Evolutionary conservation across 2,888 invertebrate species (phyloP).

Genomic region (Apotomis betuletana): DNA sequence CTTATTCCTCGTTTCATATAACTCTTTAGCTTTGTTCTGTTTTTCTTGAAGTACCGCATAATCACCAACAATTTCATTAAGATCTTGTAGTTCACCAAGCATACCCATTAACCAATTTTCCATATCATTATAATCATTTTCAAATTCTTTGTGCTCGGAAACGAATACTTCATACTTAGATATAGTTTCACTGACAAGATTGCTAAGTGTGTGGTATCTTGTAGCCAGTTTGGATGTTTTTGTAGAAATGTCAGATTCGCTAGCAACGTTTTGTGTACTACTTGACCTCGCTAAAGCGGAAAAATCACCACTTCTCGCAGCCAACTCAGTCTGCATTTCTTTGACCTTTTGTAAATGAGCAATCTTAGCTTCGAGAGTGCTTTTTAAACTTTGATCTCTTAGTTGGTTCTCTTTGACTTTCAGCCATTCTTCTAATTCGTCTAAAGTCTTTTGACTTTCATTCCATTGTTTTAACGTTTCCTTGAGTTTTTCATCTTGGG

Average conservation of each 20-base stretch:
- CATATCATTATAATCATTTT: constrained; percentile 88
- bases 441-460: constrained; percentile 90
- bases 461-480: constrained; percentile 91
- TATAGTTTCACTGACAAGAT: constrained; percentile 91
- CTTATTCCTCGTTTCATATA: constrained; percentile 91
- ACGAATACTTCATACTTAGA: constrained; percentile 92
- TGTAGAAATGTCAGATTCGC: constrained; percentile 88
- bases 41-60: constrained; percentile 91
- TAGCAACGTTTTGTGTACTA: constrained; percentile 87
- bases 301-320: constrained; percentile 86
- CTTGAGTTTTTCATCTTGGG: constrained; percentile 88
- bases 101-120: constrained; percentile 89
- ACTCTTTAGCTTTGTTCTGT: constrained; percentile 90
- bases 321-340: constrained; percentile 87
- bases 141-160: constrained; percentile 92
- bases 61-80: constrained; percentile 94
- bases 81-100: constrained; percentile 88
- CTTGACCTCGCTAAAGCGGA: constrained; percentile 83
- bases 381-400: constrained; percentile 94
- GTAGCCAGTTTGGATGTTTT: constrained; percentile 91
- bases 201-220: constrained; percentile 91
- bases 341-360: constrained; percentile 90
- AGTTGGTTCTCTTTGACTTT: constrained; percentile 92
- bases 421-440: constrained; percentile 92
- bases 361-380: constrained; percentile 91